Base-by-base conservation (phyloP, 2,888 invertebrate genomes). In the Pseudococcus viburni region DNA sequence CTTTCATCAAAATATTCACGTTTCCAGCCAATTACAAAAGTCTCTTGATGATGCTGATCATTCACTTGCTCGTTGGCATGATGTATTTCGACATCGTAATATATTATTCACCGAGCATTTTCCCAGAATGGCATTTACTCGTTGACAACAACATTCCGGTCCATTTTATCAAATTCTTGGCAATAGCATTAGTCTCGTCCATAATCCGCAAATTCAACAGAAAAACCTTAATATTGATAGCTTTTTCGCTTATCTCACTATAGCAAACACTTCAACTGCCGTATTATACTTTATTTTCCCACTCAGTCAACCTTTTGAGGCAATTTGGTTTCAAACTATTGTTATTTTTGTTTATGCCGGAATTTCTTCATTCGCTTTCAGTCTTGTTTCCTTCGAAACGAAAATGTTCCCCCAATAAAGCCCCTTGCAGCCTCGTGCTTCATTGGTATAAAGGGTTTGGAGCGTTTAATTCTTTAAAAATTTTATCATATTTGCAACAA, bases 81-180 rank as follows among this genome's bases (percentile, higher is more conserved):
- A n/a, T n/a, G n/a, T n/a, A n/a, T n/a, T n/a, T n/a, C n/a, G n/a
- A n/a, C n/a, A n/a, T n/a, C n/a, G n/a, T n/a, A n/a, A n/a, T n/a
- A n/a, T n/a, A n/a, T n/a, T n/a, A n/a, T n/a, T n/a, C n/a, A n/a
- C n/a, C n/a, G n/a, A n/a, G n/a, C n/a, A n/a, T n/a, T n/a, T n/a
- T n/a, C n/a, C n/a, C n/a, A n/a, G n/a, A n/a, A n/a, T n/a, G n/a
- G 8, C 89, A 89, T 64, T 86, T 89, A 88, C 90, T 90, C 88
- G 90, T 90, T 0, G n/a, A n/a, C n/a, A n/a, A n/a, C n/a, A n/a
- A n/a, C n/a, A 90, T 90, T 46, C 86, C 90, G 42, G 90, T 90
- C 84, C 90, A 90, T 22, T 85, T 89, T 33, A 68, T 90, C 11
- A 89, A 90, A 11, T 89, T 89, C n/a, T 12, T 90, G 6, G 90